Evolutionary conservation across 2,113 vertebrate species (phyloP).

Genomic region (Phylloscopus whistleri): DNA sequence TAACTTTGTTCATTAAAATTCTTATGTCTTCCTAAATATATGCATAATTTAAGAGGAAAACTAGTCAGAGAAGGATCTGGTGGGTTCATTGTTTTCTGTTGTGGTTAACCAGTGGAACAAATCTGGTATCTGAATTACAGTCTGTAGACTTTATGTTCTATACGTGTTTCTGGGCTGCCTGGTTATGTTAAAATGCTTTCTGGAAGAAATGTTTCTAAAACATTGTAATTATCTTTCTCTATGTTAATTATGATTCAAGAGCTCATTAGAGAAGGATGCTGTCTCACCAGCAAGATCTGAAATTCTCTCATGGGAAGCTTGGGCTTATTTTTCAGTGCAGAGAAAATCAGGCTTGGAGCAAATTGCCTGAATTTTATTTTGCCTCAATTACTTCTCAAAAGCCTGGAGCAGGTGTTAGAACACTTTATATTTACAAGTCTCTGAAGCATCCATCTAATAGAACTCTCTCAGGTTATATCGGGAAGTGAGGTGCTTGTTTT

Average conservation of each 20-base stretch:
- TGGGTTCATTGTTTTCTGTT: neutral
- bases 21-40: neutral
- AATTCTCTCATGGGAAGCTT: conserved; percentile 12
- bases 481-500: neutral
- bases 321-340: conserved; percentile 9
- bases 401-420: neutral
- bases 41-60: neutral
- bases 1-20: neutral
- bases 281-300: neutral
- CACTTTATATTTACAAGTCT: neutral
- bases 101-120: conserved; percentile 4
- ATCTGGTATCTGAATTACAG: neutral
- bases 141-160: neutral
- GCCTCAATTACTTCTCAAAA: conserved; percentile 1
- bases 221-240: conserved; percentile 36
- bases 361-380: conserved; percentile 10
- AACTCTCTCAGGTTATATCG: neutral
- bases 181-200: neutral
- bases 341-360: neutral
- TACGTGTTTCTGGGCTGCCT: neutral
- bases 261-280: neutral
- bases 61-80: neutral
- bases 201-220: conserved; percentile 24
- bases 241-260: conserved; percentile 38
- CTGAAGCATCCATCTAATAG: neutral